Percentiles rank a stretch among this genome's conserved stretches.
phyloP scores from a whole-genome alignment of 1,140 invertebrate species.

The Panagrolaimus sp. region DNA sequence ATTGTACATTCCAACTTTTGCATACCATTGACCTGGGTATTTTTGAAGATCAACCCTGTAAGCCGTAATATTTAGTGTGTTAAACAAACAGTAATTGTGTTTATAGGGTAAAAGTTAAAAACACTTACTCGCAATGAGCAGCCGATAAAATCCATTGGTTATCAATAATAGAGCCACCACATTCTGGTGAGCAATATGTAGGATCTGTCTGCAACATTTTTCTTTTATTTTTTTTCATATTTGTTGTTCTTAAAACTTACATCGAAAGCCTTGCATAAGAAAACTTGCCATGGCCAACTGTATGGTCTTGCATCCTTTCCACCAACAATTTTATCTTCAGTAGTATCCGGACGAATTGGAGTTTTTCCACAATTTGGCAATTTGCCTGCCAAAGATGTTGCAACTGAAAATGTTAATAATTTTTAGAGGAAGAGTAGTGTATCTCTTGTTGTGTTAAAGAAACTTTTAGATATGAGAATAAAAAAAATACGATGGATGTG shows the following conservation, averaged over 20 bases:
- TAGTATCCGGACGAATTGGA: constrained; percentile 4
- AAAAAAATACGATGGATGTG: too few species aligned
- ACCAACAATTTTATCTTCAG: constrained; percentile 22
- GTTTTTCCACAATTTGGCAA: constrained; percentile 14
- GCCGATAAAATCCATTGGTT: constrained; percentile 64
- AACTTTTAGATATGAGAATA: too few species aligned
- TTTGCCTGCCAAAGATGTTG: neutral
- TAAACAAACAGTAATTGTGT: too few species aligned
- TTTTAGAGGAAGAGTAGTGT: too few species aligned
- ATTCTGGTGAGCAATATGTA: constrained; percentile 40
- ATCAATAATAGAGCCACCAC: constrained; percentile 66
- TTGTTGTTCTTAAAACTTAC: too few species aligned
- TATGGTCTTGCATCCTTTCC: constrained; percentile 25
- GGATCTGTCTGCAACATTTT: too few species aligned
- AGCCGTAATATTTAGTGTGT: too few species aligned
- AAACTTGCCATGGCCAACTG: constrained; percentile 27
- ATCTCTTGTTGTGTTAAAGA: too few species aligned
- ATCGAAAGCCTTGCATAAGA: too few species aligned
- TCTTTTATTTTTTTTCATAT: too few species aligned
- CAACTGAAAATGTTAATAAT: too few species aligned
- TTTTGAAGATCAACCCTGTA: neutral
- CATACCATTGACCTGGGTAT: constrained; percentile 2
- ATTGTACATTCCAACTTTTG: constrained; percentile 21
- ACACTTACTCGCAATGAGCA: constrained; percentile 64
- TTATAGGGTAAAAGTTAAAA: neutral